Evolutionary conservation across 2,888 invertebrate genomes (phyloP).

Genomic region (Diaperis boleti): DNA sequence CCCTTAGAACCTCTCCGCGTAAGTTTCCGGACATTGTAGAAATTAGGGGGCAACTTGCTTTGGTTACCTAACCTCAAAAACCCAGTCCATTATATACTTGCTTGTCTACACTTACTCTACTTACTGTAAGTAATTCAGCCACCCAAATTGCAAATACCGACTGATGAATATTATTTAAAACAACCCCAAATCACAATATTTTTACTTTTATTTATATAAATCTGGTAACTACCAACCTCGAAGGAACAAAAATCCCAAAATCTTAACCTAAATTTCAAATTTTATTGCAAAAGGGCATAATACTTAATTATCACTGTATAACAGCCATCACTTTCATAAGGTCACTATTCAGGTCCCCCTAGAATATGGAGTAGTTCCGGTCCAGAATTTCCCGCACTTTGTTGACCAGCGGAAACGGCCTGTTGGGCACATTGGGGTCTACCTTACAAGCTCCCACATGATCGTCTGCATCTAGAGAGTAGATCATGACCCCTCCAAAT

Average conservation of each 20-base stretch:
- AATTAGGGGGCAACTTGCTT: neutral
- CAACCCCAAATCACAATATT: too few species aligned
- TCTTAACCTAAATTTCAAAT: neutral
- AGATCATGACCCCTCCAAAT: conserved; percentile 87
- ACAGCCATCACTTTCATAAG: conserved; percentile 27
- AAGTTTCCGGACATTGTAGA: conserved; percentile 44
- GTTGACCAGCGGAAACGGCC: conserved; percentile 30
- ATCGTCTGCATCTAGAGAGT: conserved; percentile 86
- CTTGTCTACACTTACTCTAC: too few species aligned
- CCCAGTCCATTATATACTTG: too few species aligned
- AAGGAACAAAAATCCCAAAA: neutral
- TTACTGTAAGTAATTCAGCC: too few species aligned
- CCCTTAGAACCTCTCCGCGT: conserved; percentile 72
- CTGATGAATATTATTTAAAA: too few species aligned
- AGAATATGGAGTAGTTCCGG: conserved; percentile 39
- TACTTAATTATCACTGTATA: conserved; percentile 28
- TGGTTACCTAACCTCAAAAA: conserved; percentile 33
- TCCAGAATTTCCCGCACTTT: conserved; percentile 37
- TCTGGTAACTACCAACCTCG: too few species aligned
- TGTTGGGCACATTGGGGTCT: conserved; percentile 14
- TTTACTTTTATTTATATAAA: too few species aligned
- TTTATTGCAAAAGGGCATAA: conserved; percentile 16
- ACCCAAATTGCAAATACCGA: too few species aligned
- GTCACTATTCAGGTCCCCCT: conserved; percentile 2
- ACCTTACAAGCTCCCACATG: conserved; percentile 71